A percentile compares a stretch with the other conserved stretches of the same genome.
Conservation (phyloP, 2,113 vertebrate species). For the Connochaetes taurinus region DNA sequence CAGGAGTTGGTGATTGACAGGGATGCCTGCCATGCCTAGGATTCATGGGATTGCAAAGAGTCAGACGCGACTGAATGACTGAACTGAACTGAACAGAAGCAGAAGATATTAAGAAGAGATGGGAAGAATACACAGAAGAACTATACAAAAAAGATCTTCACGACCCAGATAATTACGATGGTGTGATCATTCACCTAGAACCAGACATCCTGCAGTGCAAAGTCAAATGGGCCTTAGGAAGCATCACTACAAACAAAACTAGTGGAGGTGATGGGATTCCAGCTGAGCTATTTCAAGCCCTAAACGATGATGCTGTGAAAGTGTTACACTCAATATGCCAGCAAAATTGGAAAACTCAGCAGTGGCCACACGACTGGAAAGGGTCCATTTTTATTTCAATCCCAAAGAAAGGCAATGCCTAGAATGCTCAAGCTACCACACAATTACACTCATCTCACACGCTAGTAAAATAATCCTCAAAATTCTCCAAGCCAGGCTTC, state of each 20-base stretch:
- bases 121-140: background rate
- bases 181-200: background rate
- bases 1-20: too few relatives aligned
- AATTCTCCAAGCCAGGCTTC: background rate
- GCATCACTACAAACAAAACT: background rate
- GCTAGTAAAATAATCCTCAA: background rate
- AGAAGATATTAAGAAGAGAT: background rate
- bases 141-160: background rate
- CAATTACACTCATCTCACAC: background rate
- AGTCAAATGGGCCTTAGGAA: background rate
- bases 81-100: background rate
- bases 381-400: background rate
- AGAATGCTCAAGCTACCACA: background rate
- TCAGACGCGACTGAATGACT: fast-evolving
- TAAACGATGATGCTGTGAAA: background rate
- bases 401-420: too few relatives aligned
- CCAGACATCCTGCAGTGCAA: background rate
- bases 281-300: background rate
- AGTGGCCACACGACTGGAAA: background rate
- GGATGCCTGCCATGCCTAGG: too few relatives aligned
- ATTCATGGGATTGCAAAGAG: too few relatives aligned
- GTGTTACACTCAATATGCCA: background rate
- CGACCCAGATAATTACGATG: background rate
- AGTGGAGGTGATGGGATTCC: background rate
- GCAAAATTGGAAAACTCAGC: background rate